These are phyloP conservation scores for Bimastos eiseni DNA, from an alignment of 2,888 invertebrate species.

Conservation along the genomic window DNA sequence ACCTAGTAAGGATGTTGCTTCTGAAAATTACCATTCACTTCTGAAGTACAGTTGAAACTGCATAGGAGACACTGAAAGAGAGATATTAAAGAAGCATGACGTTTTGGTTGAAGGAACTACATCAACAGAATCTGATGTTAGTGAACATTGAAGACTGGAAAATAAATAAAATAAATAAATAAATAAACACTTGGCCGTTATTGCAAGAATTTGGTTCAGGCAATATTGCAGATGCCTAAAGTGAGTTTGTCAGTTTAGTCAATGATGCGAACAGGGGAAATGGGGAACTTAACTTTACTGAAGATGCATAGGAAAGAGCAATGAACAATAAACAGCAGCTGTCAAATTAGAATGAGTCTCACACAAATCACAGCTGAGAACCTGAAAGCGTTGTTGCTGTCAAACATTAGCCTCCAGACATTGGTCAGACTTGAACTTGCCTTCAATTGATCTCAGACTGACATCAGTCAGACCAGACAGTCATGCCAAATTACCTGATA, in stretches of 20 bases:
- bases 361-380: neutral
- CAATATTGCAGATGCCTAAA: neutral
- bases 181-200: neutral
- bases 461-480: too few relatives aligned
- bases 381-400: neutral
- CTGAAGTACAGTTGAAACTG: neutral
- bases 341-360: neutral
- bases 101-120: neutral
- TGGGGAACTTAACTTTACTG: too few relatives aligned
- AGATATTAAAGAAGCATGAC: neutral
- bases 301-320: neutral
- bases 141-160: neutral
- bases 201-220: neutral
- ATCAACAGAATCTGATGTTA: neutral
- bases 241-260: neutral
- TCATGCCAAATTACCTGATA: neutral
- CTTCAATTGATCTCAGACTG: neutral
- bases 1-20: neutral
- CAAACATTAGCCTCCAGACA: neutral
- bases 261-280: neutral
- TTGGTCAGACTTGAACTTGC: neutral
- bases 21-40: neutral
- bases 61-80: neutral
- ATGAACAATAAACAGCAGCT: neutral
- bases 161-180: slow-evolving; percentile 7